These are phyloP conservation scores for Lottia gigantea DNA, from an alignment of 2,888 invertebrate species.

Conservation along the genomic window DNA sequence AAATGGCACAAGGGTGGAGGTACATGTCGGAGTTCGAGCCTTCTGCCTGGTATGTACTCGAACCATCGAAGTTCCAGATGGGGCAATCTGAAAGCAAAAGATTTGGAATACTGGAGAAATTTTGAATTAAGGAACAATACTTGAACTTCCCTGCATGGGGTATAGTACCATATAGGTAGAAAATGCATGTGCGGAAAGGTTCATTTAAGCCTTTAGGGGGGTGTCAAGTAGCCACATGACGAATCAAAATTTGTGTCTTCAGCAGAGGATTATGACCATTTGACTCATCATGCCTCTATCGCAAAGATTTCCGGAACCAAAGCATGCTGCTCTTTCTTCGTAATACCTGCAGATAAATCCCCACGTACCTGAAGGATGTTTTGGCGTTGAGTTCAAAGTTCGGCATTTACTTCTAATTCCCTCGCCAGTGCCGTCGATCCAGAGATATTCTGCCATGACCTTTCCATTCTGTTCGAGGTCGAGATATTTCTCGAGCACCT, in stretches of 20 bases:
- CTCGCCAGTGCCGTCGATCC: constrained; percentile 67
- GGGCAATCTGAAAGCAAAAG: constrained; percentile 64
- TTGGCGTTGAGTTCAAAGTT: constrained; percentile 57
- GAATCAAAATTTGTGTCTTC: too few species aligned
- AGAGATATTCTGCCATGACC: constrained; percentile 64
- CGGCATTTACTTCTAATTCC: constrained; percentile 61
- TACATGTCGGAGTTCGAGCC: constrained; percentile 80
- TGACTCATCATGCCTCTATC: too few species aligned
- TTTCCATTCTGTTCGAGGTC: constrained; percentile 42
- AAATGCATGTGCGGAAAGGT: too few species aligned
- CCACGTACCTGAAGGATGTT: constrained; percentile 46
- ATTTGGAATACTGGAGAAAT: not conserved
- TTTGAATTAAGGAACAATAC: too few species aligned
- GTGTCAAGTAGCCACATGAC: too few species aligned
- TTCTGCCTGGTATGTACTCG: constrained; percentile 69
- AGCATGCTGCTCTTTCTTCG: too few species aligned
- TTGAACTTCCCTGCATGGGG: too few species aligned
- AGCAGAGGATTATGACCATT: too few species aligned
- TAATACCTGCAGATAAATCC: not conserved
- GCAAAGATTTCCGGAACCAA: too few species aligned
- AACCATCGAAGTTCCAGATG: constrained; percentile 70
- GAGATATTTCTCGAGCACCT: constrained; percentile 45
- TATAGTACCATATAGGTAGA: too few species aligned
- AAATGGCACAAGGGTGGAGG: constrained; percentile 79
- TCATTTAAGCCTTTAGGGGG: too few species aligned